These are phyloP conservation scores for Harpalus rubripes DNA, from an alignment of 2,888 invertebrate species.

Conservation along the genomic window DNA sequence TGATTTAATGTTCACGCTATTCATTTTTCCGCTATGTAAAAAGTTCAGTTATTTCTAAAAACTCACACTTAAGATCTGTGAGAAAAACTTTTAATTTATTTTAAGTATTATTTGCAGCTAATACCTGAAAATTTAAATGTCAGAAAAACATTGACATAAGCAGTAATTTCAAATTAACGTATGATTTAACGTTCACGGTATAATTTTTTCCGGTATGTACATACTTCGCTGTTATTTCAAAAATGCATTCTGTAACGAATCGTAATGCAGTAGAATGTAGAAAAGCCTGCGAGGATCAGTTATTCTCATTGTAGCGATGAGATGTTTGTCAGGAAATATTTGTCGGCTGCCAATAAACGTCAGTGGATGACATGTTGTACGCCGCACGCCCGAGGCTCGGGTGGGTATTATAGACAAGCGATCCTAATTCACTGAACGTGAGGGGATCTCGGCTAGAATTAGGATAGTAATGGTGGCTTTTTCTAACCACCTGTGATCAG, in stretches of 20 bases:
- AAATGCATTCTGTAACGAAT: background rate
- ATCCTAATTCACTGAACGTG: slow-evolving; percentile 21
- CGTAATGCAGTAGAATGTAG: background rate
- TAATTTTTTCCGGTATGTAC: background rate
- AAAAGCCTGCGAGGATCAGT: background rate
- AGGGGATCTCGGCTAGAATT: background rate
- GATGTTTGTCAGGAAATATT: slow-evolving; percentile 44
- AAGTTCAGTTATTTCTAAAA: too few species aligned
- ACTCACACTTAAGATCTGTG: too few species aligned
- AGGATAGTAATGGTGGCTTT: background rate
- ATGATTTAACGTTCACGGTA: too few species aligned
- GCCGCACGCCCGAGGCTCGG: background rate
- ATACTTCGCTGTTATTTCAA: background rate
- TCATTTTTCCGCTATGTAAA: too few species aligned
- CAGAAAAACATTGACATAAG: too few species aligned
- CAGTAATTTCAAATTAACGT: too few species aligned
- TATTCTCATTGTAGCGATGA: slow-evolving; percentile 29
- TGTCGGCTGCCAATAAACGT: slow-evolving; percentile 44
- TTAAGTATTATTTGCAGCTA: too few species aligned
- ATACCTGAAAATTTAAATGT: too few species aligned
- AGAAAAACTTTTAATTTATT: too few species aligned
- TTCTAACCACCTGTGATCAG: slow-evolving; percentile 17
- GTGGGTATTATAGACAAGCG: slow-evolving; percentile 39
- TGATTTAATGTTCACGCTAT: too few species aligned
- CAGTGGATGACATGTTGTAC: slow-evolving; percentile 40